These are phyloP conservation scores for Amphiprion ocellaris DNA, from an alignment of 2,113 vertebrate genomes.

Conservation along the genomic window DNA sequence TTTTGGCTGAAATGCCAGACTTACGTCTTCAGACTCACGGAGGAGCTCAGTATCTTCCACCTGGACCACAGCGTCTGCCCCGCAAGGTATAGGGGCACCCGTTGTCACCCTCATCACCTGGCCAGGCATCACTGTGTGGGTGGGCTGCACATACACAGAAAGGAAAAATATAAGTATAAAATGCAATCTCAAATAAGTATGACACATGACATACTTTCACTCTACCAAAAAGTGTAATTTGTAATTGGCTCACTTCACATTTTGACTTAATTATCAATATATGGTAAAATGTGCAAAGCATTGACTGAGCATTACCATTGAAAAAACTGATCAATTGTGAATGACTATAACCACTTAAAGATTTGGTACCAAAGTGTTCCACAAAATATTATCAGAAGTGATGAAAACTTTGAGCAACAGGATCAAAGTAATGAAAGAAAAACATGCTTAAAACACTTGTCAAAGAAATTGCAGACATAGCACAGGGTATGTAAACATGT, in stretches of 20 bases:
- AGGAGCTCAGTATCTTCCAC: conserved; percentile 99
- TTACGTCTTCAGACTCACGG: conserved; percentile 97
- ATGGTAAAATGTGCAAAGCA: background rate
- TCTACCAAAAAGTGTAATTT: background rate
- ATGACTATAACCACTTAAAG: background rate
- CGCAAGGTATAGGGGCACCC: conserved; percentile 98
- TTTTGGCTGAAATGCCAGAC: conserved; percentile 57
- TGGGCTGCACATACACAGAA: conserved; percentile 86
- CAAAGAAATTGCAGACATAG: too few relatives aligned
- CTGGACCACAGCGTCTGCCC: conserved; percentile 98
- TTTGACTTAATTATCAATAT: background rate
- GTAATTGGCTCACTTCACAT: too few relatives aligned
- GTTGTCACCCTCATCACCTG: conserved; percentile 99
- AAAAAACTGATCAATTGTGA: background rate
- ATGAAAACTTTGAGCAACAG: background rate
- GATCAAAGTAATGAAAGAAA: background rate
- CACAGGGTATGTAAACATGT: too few relatives aligned
- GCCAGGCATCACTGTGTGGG: conserved; percentile 99
- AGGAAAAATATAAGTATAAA: background rate
- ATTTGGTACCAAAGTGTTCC: too few relatives aligned
- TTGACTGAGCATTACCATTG: background rate
- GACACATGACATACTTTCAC: background rate
- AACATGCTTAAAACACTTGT: too few relatives aligned
- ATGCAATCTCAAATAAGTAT: background rate
- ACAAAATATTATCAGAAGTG: too few relatives aligned